Conservation (phyloP, 2,797 vertebrate species). For the Gastrophryne carolinensis region DNA sequence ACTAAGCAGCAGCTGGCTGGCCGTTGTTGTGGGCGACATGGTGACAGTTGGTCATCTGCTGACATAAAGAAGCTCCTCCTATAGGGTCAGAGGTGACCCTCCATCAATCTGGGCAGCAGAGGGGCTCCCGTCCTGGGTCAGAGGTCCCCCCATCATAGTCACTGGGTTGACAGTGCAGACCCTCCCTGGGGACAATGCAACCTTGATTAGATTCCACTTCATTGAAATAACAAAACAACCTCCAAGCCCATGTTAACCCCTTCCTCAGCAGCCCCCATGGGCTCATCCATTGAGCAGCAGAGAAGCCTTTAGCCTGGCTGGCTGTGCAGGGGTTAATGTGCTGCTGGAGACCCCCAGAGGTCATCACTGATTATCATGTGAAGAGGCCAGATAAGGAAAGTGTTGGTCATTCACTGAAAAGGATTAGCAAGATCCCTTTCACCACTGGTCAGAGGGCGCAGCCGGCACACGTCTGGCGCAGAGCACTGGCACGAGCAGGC, state of each 20-base stretch:
- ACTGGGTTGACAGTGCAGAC: neutral
- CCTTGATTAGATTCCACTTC: conserved; percentile 2
- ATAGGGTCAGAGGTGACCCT: conserved; percentile 14
- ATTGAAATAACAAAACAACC: neutral
- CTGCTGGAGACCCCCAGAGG: conserved; percentile 1
- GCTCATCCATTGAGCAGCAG: neutral
- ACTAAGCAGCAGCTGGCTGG: conserved; percentile 2
- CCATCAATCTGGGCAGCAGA: conserved; percentile 2
- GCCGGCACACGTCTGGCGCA: conserved; percentile 3
- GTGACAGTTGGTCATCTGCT: neutral
- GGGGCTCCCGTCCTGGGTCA: conserved; percentile 17
- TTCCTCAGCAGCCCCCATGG: neutral
- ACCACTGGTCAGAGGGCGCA: conserved; percentile 1
- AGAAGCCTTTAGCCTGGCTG: neutral
- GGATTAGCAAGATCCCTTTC: conserved; percentile 33
- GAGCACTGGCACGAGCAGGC: neutral
- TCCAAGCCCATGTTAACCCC: neutral
- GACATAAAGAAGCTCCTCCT: neutral
- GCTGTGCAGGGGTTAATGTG: neutral
- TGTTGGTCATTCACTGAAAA: conserved; percentile 28
- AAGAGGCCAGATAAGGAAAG: conserved; percentile 28
- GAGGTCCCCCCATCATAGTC: conserved; percentile 19
- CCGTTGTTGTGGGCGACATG: neutral
- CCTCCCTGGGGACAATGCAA: neutral
- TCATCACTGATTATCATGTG: conserved; percentile 44